These are phyloP conservation scores for Balaeniceps rex DNA, from an alignment of 2,113 vertebrate species.

Conservation along the genomic window DNA sequence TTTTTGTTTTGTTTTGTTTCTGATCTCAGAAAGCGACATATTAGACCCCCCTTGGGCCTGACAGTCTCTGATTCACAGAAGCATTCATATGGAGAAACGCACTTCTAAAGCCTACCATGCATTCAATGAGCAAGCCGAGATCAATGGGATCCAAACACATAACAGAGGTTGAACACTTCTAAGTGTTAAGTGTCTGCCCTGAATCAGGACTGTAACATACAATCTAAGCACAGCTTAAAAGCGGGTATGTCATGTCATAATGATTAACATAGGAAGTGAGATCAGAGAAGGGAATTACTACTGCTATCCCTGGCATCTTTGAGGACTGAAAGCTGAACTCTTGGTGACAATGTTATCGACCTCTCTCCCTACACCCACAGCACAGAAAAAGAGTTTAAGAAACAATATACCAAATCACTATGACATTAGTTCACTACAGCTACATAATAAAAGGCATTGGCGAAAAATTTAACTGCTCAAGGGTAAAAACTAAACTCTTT, in stretches of 20 bases:
- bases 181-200: not conserved
- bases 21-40: not conserved
- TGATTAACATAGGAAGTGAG: not conserved
- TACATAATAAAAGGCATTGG: no score
- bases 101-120: not conserved
- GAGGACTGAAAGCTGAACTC: not conserved
- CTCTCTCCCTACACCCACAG: not conserved
- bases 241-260: not conserved
- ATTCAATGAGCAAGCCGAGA: not conserved
- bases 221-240: not conserved
- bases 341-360: not conserved
- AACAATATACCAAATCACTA: not conserved
- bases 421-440: not conserved
- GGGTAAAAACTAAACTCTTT: not conserved
- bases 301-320: not conserved
- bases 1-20: not conserved
- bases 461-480: not conserved
- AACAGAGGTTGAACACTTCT: not conserved
- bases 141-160: constrained; percentile 25
- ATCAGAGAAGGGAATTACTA: constrained; percentile 26
- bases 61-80: not conserved
- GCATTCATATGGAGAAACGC: not conserved
- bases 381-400: not conserved
- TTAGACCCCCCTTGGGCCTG: not conserved
- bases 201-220: not conserved